Evolutionary conservation across 1,140 invertebrate species (phyloP), one percentile per base, ranked within the genome.

Genomic region (Apocrypta bakeri): DNA sequence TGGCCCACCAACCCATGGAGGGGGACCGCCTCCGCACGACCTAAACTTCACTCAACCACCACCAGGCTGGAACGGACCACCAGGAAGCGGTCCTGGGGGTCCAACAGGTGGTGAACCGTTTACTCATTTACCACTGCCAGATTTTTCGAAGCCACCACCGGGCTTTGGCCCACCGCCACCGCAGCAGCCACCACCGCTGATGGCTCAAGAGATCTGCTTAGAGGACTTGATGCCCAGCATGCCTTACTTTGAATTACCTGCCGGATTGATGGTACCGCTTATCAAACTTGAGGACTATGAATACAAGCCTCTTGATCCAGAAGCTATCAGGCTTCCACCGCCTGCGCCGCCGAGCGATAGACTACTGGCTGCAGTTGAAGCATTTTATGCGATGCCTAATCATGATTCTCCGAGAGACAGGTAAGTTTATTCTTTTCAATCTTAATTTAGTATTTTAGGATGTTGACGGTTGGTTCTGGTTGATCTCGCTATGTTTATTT

Each of bases 171-270:
- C 97, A 89, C 93, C 94, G 2, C 90, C 91, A 9, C 92, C 93
- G 17, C 92, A 37, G 27, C 82, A 72, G 9, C 93, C 94, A 2
- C 91, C 92, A 9, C 92, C 93, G 3, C 93, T 93, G 75, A 87
- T 91, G 63, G 86, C 92, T 12, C 90, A 92, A 33, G 90, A 93
- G 73, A 90, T 90, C 11, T 89, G 90, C 12, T 89, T 94, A 75
- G 96, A 97, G 85, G 96, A 97, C 85, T 91, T 97, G 74, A 95
- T 98, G 91, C 98, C 98, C 17, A 96, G 96, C 77, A 95, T 98
- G 84, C 98, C 98, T 72, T 99, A 99, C 90, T 99, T 96, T 90
- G 98, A 99, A 89, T 93, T 99, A 76, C 98, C 98, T 21, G 98
- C 98, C 84, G 98, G 98, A 75, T 92, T 99, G 0, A 99, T 99